These are phyloP conservation scores for Aspiorhynchus laticeps DNA, from an alignment of 2,113 vertebrate genomes.

Conservation along the genomic window DNA sequence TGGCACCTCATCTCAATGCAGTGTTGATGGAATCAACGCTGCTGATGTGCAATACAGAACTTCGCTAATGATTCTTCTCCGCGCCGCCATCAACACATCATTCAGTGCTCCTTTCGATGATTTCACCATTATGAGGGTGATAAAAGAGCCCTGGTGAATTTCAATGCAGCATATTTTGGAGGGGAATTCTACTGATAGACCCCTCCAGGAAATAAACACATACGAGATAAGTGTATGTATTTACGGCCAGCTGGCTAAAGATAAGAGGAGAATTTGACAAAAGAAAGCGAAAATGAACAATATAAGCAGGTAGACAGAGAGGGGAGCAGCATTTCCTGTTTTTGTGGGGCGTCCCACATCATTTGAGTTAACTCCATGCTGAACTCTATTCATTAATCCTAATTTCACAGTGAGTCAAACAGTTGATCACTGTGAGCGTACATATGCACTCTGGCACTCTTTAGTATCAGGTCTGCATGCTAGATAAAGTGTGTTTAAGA, in stretches of 20 bases:
- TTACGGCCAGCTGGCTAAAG: background rate
- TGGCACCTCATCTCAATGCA: constrained; percentile 25
- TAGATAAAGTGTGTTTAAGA: constrained; percentile 47
- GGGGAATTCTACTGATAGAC: constrained; percentile 33
- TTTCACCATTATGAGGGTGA: constrained; percentile 12
- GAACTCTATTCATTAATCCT: constrained; percentile 57
- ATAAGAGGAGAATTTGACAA: background rate
- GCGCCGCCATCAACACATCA: constrained; percentile 12
- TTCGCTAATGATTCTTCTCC: constrained; percentile 32
- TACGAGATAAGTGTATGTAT: constrained; percentile 18
- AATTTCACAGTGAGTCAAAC: constrained; percentile 54
- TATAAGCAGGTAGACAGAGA: constrained; percentile 17
- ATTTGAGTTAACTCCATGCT: constrained; percentile 53
- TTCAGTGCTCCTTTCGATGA: constrained; percentile 31
- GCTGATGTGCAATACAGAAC: constrained; percentile 33
- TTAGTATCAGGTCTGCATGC: constrained; percentile 46
- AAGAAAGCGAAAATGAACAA: background rate
- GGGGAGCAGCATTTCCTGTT: background rate
- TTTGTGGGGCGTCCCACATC: constrained; percentile 39
- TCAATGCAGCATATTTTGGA: background rate
- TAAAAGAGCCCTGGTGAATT: constrained; percentile 18
- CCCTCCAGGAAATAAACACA: constrained; percentile 35
- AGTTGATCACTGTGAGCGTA: constrained; percentile 38
- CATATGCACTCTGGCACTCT: constrained; percentile 34
- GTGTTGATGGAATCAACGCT: constrained; percentile 29